These are phyloP conservation scores for Tringa solitaria DNA, from an alignment of 2,113 vertebrate genomes.

Conservation along the genomic window DNA sequence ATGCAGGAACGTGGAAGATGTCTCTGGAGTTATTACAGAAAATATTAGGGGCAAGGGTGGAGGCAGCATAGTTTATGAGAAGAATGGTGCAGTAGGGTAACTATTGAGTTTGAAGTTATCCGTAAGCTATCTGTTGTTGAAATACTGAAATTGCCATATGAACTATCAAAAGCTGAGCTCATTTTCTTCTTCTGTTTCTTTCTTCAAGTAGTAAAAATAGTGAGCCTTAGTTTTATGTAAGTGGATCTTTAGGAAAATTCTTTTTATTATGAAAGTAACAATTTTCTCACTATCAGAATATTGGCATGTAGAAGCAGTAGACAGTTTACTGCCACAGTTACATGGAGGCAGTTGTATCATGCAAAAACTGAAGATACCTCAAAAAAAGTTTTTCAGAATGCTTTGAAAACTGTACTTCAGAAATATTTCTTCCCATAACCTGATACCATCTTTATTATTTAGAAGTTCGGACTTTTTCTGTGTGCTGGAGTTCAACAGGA, in stretches of 20 bases:
- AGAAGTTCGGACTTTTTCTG: not conserved
- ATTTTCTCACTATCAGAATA: not conserved
- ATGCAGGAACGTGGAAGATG: not conserved
- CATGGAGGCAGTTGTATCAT: not conserved
- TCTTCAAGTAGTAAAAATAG: not conserved
- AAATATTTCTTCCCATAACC: not conserved
- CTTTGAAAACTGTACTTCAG: not conserved
- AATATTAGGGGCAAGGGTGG: not conserved
- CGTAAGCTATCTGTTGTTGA: not conserved
- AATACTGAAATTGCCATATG: not conserved
- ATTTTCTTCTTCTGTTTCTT: not conserved
- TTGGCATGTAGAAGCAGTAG: not conserved
- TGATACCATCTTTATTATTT: not conserved
- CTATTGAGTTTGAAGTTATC: not conserved
- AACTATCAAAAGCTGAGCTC: not conserved
- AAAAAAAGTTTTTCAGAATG: not conserved
- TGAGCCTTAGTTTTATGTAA: not conserved
- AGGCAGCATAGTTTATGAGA: not conserved
- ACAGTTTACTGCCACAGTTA: not conserved
- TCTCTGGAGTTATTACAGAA: not conserved
- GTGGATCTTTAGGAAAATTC: not conserved
- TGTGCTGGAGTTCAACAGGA: not conserved
- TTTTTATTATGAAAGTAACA: not conserved
- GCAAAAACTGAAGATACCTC: not conserved
- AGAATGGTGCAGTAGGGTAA: not conserved